Percentiles rank a stretch among this genome's conserved stretches.
Conservation (phyloP, 2,888 invertebrate genomes). For the Leucania comma region DNA sequence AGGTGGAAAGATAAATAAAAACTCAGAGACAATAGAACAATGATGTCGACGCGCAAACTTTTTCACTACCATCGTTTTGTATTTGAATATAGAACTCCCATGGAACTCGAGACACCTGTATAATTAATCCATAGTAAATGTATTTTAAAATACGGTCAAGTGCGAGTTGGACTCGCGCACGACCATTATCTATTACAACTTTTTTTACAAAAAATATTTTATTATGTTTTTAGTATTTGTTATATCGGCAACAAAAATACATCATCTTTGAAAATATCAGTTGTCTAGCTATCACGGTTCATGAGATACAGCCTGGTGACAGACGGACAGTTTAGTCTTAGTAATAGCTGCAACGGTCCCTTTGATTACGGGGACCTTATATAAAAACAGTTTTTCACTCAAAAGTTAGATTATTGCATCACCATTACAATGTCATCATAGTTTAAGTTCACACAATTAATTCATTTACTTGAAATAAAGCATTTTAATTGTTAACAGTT, state of each 20-base stretch:
- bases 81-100: conserved; percentile 40
- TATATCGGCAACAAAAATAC: too few species aligned
- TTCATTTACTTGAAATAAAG: conserved; percentile 10
- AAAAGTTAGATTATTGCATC: not conserved
- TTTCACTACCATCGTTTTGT: conserved; percentile 3
- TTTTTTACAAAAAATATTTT: too few species aligned
- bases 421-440: conserved; percentile 38
- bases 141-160: not conserved
- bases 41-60: conserved; percentile 21
- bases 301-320: too few species aligned
- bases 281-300: too few species aligned
- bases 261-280: too few species aligned
- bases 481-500: conserved; percentile 14
- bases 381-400: conserved; percentile 16
- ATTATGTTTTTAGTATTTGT: too few species aligned
- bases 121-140: conserved; percentile 17
- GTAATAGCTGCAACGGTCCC: too few species aligned
- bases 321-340: too few species aligned
- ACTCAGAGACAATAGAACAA: conserved; percentile 46
- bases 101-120: conserved; percentile 18
- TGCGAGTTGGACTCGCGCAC: too few species aligned
- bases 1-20: conserved; percentile 12
- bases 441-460: conserved; percentile 3
- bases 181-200: too few species aligned
- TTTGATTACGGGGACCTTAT: too few species aligned